Percentiles rank a stretch among this genome's conserved stretches.
Evolutionary conservation across 2,888 invertebrate genomes (phyloP).

Genomic region (Heliconius sara): DNA sequence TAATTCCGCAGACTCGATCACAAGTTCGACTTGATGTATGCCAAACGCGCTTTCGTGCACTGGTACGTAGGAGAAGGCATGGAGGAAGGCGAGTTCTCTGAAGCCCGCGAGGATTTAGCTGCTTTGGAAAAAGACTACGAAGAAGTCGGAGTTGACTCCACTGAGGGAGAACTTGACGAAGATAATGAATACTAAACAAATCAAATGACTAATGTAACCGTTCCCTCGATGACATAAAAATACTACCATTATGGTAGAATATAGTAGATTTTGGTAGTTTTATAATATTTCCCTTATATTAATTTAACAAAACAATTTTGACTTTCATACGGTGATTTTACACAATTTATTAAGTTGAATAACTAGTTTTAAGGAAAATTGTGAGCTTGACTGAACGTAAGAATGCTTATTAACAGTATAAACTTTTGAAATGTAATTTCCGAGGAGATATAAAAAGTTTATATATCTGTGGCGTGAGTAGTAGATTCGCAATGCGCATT

Average conservation of each 20-base stretch:
- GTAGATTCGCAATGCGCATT: conserved; percentile 64
- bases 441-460: conserved; percentile 61
- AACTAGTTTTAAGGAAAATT: conserved; percentile 53
- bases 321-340: conserved; percentile 37
- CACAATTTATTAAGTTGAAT: conserved; percentile 45
- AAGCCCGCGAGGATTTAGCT: conserved; percentile 93
- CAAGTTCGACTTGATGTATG: conserved; percentile 98
- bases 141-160: conserved; percentile 90
- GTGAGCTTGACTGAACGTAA: conserved; percentile 53
- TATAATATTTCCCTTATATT: background rate
- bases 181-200: conserved; percentile 86
- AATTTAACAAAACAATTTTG: conserved; percentile 16
- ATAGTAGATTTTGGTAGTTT: conserved; percentile 37
- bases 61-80: conserved; percentile 96
- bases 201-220: background rate
- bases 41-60: conserved; percentile 97
- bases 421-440: conserved; percentile 63
- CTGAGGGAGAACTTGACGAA: conserved; percentile 87
- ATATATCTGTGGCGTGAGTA: conserved; percentile 47
- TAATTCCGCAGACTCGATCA: conserved; percentile 89
- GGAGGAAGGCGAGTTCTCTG: conserved; percentile 94
- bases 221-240: background rate
- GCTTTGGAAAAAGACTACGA: conserved; percentile 92
- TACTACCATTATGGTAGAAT: conserved; percentile 23
- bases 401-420: conserved; percentile 59